Evolutionary conservation across 2,113 vertebrate species (phyloP), one percentile per base, ranked within the genome.

Genomic region (Antechinus flavipes): DNA sequence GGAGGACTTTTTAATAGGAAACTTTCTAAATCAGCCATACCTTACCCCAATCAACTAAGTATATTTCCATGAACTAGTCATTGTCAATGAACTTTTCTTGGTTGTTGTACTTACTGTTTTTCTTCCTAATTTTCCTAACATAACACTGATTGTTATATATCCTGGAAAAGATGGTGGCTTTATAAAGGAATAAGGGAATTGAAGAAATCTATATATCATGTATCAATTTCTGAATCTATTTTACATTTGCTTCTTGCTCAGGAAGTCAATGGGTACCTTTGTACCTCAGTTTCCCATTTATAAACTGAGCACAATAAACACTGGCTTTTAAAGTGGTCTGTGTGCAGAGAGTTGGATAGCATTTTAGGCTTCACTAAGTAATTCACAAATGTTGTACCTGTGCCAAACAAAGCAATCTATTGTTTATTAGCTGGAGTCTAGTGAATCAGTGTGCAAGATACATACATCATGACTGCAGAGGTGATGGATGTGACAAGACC

Each of bases 351-450:
- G 14, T 68, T 22, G 27, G 8, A 3, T 16, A 25, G 35, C 5
- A 2, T 84, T 91, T 84, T 1, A 95, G 27, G 0, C 8, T 54
- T 23, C 9, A 35, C 68, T 84, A 93, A 93, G 19, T 35, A 5
- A 11, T 22, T 0, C 3, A 11, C 12, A n/a, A 54, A 24, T 14
- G 49, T 8, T 7, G 0, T 0, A 11, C 47, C 3, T 55, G 6
- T 27, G 27, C 10, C 10, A 12, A 90, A 92, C 58, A 1, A 24
- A 16, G 30, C 94, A 27, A 53, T 47, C 54, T 0, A 3, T 53
- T 61, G 61, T 93, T 53, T 2, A 49, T 12, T 19, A 91, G 55
- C 92, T 54, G 27, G 0, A 1, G 54, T 47, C 92, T 53, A 5
- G 1, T 4, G 90, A 89, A 16, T 27, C 30, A 53, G 7, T 91